phyloP scores from a whole-genome alignment of 2,888 invertebrate genomes.

The Adela reaumurella region DNA sequence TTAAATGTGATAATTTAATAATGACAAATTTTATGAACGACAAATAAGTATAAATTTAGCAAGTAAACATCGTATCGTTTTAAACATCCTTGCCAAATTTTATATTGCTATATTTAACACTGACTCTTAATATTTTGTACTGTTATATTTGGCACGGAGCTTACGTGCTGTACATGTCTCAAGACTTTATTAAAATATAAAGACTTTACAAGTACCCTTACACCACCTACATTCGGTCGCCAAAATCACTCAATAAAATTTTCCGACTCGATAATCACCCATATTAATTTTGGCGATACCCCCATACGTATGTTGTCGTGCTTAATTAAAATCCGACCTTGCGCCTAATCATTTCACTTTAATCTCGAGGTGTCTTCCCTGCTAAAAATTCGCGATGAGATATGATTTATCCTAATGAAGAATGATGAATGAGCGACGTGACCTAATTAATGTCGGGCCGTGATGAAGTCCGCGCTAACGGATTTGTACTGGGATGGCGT shows the following conservation, averaged over 20 bases:
- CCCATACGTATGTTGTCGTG: not conserved
- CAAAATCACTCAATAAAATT: not conserved
- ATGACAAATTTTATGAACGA: not conserved
- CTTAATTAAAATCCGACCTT: not conserved
- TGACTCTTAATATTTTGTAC: not conserved
- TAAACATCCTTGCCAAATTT: not conserved
- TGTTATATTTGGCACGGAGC: not conserved
- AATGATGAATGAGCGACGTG: not conserved
- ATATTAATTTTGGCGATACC: not conserved
- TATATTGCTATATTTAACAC: not conserved
- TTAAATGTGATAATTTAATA: not conserved
- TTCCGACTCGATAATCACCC: not conserved
- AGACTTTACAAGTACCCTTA: conserved; percentile 47
- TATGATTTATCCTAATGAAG: not conserved
- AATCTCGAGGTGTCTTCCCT: not conserved
- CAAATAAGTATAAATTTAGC: not conserved
- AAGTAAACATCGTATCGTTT: not conserved
- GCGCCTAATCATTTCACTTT: not conserved
- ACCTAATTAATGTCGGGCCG: not conserved
- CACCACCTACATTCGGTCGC: not conserved
- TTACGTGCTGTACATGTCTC: conserved; percentile 34
- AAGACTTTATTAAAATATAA: conserved; percentile 46
- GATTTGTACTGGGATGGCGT: not conserved
- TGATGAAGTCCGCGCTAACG: not conserved
- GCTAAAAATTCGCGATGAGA: not conserved